Percentiles rank a stretch among this genome's conserved stretches.
Evolutionary conservation across 1,140 invertebrate species (phyloP).

Genomic region (Apis dorsata): DNA sequence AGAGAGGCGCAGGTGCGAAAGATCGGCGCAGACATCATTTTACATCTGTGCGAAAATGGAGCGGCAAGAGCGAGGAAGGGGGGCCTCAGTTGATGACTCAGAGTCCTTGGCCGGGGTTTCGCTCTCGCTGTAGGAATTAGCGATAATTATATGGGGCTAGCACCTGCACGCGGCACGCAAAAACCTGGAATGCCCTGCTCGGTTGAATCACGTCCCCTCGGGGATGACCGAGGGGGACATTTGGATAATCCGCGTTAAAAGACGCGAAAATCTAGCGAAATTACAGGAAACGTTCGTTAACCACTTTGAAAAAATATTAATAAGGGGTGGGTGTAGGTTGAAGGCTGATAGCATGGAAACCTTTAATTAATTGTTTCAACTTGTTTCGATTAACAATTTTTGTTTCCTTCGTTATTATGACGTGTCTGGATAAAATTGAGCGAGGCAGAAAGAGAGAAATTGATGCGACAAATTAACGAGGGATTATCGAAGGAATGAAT

Average conservation of each 20-base stretch:
- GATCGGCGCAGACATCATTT: constrained; percentile 45
- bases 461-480: too few relatives aligned
- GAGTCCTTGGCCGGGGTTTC: constrained; percentile 66
- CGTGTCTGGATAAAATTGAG: too few relatives aligned
- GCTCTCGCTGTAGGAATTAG: constrained; percentile 67
- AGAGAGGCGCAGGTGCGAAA: constrained; percentile 48
- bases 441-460: too few relatives aligned
- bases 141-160: constrained; percentile 66
- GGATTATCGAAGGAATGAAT: too few relatives aligned
- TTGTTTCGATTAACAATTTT: too few relatives aligned
- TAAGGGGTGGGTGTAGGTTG: too few relatives aligned
- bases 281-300: neutral
- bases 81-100: constrained; percentile 55
- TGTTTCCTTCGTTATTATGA: too few relatives aligned
- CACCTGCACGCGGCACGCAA: constrained; percentile 66
- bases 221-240: constrained; percentile 27
- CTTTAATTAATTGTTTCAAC: too few relatives aligned
- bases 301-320: too few relatives aligned
- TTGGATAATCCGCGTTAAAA: neutral
- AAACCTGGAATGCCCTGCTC: constrained; percentile 47
- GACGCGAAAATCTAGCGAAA: neutral
- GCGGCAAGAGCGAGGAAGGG: constrained; percentile 19
- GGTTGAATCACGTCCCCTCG: constrained; percentile 35
- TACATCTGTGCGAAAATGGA: constrained; percentile 49
- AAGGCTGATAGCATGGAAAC: too few relatives aligned